Evolutionary conservation across 1,140 invertebrate species (phyloP).

Genomic region (Drosophila sucinea): DNA sequence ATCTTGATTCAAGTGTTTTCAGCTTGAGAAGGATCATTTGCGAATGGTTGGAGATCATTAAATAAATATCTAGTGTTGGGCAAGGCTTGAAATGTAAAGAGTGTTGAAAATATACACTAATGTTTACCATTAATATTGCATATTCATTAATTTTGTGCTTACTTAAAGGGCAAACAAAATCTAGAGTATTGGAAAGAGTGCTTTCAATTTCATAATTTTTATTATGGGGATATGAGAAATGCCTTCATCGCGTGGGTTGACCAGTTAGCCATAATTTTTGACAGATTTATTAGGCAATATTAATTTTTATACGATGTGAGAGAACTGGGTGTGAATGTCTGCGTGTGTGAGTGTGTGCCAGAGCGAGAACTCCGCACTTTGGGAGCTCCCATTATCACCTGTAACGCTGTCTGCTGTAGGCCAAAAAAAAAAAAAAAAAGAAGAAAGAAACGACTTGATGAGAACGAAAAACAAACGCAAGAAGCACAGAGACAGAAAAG

Average conservation of each 20-base stretch:
- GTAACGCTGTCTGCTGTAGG: constrained; percentile 56
- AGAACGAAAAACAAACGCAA: neutral
- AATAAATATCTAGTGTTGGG: too few relatives aligned
- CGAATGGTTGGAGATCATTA: too few relatives aligned
- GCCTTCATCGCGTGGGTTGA: constrained; percentile 35
- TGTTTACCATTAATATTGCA: too few relatives aligned
- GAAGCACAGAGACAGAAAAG: constrained; percentile 14
- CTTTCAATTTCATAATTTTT: constrained; percentile 11
- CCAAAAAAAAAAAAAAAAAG: constrained; percentile 18
- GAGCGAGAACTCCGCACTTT: constrained; percentile 1
- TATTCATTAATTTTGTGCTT: neutral
- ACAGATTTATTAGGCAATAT: constrained; percentile 79
- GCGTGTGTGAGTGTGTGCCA: constrained; percentile 23
- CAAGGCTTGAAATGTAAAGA: neutral
- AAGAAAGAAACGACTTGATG: neutral
- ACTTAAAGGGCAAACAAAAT: neutral
- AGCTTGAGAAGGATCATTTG: too few relatives aligned
- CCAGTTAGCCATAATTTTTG: constrained; percentile 70
- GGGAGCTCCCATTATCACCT: constrained; percentile 69
- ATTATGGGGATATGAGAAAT: constrained; percentile 6
- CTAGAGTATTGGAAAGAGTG: neutral
- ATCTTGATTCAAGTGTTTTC: too few relatives aligned
- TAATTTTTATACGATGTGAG: constrained; percentile 61
- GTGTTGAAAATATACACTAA: neutral
- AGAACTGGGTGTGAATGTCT: constrained; percentile 39